Conservation (phyloP, 2,113 vertebrate species). For the Chaetodon trifascialis region DNA sequence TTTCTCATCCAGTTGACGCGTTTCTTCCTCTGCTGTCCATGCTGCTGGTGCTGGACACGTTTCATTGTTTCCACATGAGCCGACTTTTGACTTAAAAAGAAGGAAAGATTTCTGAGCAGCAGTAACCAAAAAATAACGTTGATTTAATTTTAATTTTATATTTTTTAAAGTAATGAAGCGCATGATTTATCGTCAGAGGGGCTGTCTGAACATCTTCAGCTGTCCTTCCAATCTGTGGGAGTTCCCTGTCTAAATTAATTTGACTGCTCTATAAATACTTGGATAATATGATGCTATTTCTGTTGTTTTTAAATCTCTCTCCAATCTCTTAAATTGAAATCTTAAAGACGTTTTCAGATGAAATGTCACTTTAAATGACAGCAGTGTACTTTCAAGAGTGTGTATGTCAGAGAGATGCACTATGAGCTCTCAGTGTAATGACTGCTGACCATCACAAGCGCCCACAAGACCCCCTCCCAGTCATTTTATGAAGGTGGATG, state of each 20-base stretch:
- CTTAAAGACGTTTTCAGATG: too few species aligned
- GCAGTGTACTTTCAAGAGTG: neutral
- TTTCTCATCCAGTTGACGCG: neutral
- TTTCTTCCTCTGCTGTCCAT: neutral
- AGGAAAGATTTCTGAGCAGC: neutral
- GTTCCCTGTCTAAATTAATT: neutral
- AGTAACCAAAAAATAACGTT: neutral
- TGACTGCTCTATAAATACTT: slow-evolving; percentile 13
- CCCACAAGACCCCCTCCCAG: slow-evolving; percentile 1
- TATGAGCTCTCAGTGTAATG: neutral
- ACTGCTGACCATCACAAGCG: neutral
- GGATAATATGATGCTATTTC: neutral
- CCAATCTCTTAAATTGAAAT: neutral
- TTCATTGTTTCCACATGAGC: neutral
- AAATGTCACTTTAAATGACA: neutral
- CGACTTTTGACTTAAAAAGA: neutral
- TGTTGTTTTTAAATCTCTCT: neutral
- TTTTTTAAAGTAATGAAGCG: neutral
- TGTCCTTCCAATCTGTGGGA: neutral
- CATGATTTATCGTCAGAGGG: neutral
- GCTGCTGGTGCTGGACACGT: neutral
- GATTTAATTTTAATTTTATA: neutral
- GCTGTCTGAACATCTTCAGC: neutral
- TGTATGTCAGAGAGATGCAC: slow-evolving; percentile 7
- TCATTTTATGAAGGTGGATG: slow-evolving; percentile 50